A percentile compares a stretch with the other conserved stretches of the same genome.
These are phyloP conservation scores for Atopsyche davidsoni DNA, from an alignment of 1,140 invertebrate genomes.

Conservation along the genomic window DNA sequence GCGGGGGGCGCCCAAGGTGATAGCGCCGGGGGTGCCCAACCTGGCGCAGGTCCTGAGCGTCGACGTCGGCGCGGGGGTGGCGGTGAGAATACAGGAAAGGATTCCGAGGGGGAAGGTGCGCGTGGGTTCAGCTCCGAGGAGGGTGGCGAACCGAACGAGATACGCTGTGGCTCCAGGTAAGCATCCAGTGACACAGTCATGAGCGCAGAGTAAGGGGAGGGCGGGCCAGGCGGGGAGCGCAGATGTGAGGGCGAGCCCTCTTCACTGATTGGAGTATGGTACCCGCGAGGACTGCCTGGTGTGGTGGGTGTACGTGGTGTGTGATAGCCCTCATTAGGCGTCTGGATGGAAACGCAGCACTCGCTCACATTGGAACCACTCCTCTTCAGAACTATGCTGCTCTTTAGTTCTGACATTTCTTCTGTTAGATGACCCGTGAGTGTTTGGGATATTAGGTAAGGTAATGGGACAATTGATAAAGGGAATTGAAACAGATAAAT, in stretches of 20 bases:
- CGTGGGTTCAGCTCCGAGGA: conserved; percentile 62
- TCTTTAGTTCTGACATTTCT: conserved; percentile 26
- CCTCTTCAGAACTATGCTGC: conserved; percentile 24
- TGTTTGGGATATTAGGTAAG: neutral
- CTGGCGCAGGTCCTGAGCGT: conserved; percentile 25
- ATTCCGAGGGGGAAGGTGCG: conserved; percentile 60
- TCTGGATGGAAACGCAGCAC: conserved; percentile 42
- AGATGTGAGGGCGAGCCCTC: conserved; percentile 31
- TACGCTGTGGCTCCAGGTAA: conserved; percentile 73
- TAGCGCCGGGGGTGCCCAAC: conserved; percentile 55
- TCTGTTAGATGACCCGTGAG: conserved; percentile 10
- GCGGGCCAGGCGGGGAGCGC: conserved; percentile 48
- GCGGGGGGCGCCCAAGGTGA: conserved; percentile 32
- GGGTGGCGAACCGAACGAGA: conserved; percentile 71
- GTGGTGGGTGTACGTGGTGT: conserved; percentile 41
- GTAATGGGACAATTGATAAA: neutral
- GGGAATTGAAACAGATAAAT: conserved; percentile 1
- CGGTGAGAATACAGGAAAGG: conserved; percentile 78
- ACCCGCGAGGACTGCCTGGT: conserved; percentile 49
- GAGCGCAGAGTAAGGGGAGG: conserved; percentile 77
- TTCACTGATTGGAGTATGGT: conserved; percentile 57
- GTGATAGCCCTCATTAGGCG: conserved; percentile 41
- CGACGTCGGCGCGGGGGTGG: conserved; percentile 54
- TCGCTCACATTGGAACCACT: conserved; percentile 36
- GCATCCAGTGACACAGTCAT: conserved; percentile 78